Conservation (phyloP, 2,113 vertebrate genomes). For the Myodes glareolus region DNA sequence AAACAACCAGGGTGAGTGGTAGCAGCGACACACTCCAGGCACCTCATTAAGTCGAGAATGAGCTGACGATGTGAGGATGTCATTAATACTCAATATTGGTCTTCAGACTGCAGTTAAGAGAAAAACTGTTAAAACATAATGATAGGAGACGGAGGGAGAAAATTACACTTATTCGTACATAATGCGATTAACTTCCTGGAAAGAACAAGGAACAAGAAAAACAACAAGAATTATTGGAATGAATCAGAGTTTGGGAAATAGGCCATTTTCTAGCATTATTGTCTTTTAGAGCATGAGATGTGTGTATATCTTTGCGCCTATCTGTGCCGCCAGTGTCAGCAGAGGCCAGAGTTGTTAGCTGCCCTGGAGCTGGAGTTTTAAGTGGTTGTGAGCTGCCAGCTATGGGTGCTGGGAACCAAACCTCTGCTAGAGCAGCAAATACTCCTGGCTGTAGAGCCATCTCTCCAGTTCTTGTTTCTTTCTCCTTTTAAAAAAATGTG, state of each 20-base stretch:
- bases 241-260: background rate
- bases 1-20: slow-evolving; percentile 8
- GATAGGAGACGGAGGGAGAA: background rate
- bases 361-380: background rate
- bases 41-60: slow-evolving; percentile 49
- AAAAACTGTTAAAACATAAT: background rate
- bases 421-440: background rate
- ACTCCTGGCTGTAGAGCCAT: background rate
- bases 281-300: background rate
- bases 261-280: background rate
- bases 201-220: slow-evolving; percentile 16
- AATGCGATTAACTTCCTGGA: background rate
- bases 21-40: background rate
- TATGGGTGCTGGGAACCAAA: background rate
- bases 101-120: background rate
- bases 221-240: slow-evolving; percentile 16
- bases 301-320: background rate
- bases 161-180: background rate
- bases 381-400: background rate
- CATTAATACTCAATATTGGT: background rate
- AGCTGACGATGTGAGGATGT: background rate
- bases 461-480: background rate
- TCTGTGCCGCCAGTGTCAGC: background rate
- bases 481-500: background rate
- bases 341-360: background rate